A percentile compares a stretch with the other conserved stretches of the same genome.
Conservation (phyloP, 2,797 vertebrate genomes). For the Lacerta agilis region DNA sequence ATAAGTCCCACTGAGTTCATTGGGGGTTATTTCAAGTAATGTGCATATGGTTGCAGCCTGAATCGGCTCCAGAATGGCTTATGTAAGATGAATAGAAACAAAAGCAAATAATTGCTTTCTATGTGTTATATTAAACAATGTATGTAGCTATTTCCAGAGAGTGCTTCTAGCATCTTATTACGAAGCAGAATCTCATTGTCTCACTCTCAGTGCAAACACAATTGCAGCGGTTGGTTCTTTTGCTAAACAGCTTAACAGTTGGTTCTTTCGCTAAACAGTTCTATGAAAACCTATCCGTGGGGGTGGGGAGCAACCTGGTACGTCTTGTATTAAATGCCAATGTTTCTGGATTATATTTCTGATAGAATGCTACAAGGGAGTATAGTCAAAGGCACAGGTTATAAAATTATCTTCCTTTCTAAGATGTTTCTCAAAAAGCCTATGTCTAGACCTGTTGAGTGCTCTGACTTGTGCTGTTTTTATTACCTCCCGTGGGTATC, state of each 20-base stretch:
- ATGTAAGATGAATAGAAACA: background rate
- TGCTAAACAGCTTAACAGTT: background rate
- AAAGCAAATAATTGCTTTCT: background rate
- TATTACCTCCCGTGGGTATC: no score
- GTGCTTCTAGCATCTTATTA: background rate
- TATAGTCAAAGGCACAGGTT: no score
- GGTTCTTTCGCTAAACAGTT: background rate
- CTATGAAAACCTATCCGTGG: no score
- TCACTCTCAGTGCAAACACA: background rate
- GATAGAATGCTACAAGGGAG: no score
- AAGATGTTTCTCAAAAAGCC: no score
- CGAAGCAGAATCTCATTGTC: background rate
- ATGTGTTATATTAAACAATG: background rate
- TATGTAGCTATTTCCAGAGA: background rate
- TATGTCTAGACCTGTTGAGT: no score
- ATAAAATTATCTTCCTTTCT: no score
- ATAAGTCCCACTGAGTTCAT: background rate
- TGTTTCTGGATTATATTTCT: no score
- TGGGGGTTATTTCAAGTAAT: background rate
- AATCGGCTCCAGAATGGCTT: background rate
- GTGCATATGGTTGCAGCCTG: background rate
- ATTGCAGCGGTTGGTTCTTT: slow-evolving; percentile 13
- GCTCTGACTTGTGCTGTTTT: no score
- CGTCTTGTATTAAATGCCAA: no score
- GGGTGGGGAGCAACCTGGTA: no score